Evolutionary conservation across 2,797 vertebrate genomes (phyloP).

Genomic region (Siniperca undulata): DNA sequence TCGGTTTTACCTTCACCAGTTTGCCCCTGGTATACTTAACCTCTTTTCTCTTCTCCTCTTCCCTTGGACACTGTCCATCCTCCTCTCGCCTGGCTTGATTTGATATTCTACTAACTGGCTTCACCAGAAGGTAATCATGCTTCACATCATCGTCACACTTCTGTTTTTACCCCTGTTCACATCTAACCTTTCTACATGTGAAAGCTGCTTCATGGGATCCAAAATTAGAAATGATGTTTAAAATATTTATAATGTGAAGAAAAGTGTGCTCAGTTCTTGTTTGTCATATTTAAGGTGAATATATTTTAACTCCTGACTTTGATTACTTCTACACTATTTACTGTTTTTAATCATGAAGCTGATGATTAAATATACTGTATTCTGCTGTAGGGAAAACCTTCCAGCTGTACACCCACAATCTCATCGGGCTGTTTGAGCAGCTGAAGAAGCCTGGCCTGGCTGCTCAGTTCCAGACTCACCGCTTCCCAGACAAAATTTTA

Average conservation of each 20-base stretch:
- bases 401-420: conserved; percentile 98
- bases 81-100: conserved; percentile 84
- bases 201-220: conserved; percentile 31
- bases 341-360: conserved; percentile 12
- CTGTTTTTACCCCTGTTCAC: conserved; percentile 72
- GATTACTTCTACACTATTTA: background rate
- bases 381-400: conserved; percentile 92
- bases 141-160: conserved; percentile 70
- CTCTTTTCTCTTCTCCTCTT: conserved; percentile 78
- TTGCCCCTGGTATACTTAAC: conserved; percentile 70
- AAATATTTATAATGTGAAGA: background rate
- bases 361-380: background rate
- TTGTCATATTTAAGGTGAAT: background rate
- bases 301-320: background rate
- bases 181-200: conserved; percentile 67
- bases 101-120: conserved; percentile 83
- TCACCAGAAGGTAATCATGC: conserved; percentile 95
- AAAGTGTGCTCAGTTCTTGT: background rate
- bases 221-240: background rate
- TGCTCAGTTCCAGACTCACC: conserved; percentile 96
- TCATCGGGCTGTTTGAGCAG: conserved; percentile 98
- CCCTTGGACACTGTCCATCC: conserved; percentile 84
- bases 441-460: conserved; percentile 96
- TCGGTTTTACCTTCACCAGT: conserved; percentile 68
- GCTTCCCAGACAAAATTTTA: conserved; percentile 94